Percentiles rank a stretch among this genome's conserved stretches.
Conservation (phyloP, 1,140 invertebrate species). For the Parapsyche elsis region DNA sequence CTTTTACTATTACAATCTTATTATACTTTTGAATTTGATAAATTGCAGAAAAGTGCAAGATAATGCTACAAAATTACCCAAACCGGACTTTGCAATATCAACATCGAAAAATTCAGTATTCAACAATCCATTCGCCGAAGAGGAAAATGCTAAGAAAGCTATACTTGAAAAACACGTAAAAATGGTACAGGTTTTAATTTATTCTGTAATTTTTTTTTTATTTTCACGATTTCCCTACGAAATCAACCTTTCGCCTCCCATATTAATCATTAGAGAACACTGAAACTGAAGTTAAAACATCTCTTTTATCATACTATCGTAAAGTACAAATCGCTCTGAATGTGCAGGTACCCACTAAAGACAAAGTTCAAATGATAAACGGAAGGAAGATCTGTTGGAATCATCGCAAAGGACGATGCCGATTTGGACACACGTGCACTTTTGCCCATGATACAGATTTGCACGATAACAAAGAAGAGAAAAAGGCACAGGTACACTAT, state of each 20-base stretch:
- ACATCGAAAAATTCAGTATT: conserved; percentile 74
- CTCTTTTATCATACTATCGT: conserved; percentile 60
- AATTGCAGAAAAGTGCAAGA: conserved; percentile 41
- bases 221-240: not conserved
- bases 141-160: conserved; percentile 87
- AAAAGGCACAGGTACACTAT: conserved; percentile 65
- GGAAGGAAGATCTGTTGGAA: conserved; percentile 94
- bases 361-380: conserved; percentile 81
- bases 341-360: conserved; percentile 73
- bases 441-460: conserved; percentile 92
- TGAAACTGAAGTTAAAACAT: not conserved
- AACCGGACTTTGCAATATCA: conserved; percentile 61
- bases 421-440: conserved; percentile 92
- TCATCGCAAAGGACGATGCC: conserved; percentile 88
- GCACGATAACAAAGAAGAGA: conserved; percentile 69
- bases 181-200: conserved; percentile 73
- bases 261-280: too few relatives aligned
- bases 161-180: conserved; percentile 94
- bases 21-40: not conserved
- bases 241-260: not conserved
- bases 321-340: conserved; percentile 69
- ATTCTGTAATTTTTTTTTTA: not conserved
- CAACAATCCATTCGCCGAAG: conserved; percentile 89
- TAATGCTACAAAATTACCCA: conserved; percentile 61
- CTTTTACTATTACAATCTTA: not conserved